A percentile compares a stretch with the other conserved stretches of the same genome.
phyloP scores from a whole-genome alignment of 2,888 invertebrate species.

The Trissolcus brochymenae region DNA sequence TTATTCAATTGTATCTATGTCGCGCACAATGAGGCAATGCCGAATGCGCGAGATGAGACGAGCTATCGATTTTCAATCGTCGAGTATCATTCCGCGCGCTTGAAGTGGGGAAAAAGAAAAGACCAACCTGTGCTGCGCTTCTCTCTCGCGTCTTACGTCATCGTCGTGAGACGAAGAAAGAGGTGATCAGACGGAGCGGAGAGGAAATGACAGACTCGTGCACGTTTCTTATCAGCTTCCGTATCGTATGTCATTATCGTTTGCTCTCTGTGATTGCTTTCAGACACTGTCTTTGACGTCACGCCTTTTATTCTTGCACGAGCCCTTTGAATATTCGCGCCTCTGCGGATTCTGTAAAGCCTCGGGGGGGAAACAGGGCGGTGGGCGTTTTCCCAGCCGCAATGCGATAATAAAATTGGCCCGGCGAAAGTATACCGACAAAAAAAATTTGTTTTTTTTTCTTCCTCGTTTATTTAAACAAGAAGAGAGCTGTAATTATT shows the following conservation, averaged over 20 bases:
- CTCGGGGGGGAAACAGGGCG: not conserved
- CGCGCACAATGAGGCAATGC: slow-evolving; percentile 29
- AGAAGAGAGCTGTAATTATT: too few relatives aligned
- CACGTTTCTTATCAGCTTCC: slow-evolving; percentile 54
- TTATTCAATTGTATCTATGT: slow-evolving; percentile 40
- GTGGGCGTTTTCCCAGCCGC: slow-evolving; percentile 30
- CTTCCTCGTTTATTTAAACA: too few relatives aligned
- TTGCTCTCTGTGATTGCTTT: slow-evolving; percentile 46
- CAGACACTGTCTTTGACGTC: slow-evolving; percentile 42
- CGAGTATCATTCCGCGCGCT: slow-evolving; percentile 47
- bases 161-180: slow-evolving; percentile 10
- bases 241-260: slow-evolving; percentile 53
- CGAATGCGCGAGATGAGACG: slow-evolving; percentile 44
- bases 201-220: slow-evolving; percentile 36
- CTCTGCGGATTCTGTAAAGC: slow-evolving; percentile 26
- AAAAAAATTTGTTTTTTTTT: not conserved
- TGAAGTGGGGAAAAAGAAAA: slow-evolving; percentile 21
- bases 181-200: slow-evolving; percentile 19
- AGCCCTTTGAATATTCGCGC: slow-evolving; percentile 50
- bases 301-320: slow-evolving; percentile 48
- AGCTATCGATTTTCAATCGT: slow-evolving; percentile 53
- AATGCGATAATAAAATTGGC: slow-evolving; percentile 22
- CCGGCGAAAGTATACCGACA: too few relatives aligned
- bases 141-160: slow-evolving; percentile 21
- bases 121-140: not conserved